Evolutionary conservation across 2,888 invertebrate species (phyloP), one percentile per base, ranked within the genome.

Genomic region (Galeruca laticollis): DNA sequence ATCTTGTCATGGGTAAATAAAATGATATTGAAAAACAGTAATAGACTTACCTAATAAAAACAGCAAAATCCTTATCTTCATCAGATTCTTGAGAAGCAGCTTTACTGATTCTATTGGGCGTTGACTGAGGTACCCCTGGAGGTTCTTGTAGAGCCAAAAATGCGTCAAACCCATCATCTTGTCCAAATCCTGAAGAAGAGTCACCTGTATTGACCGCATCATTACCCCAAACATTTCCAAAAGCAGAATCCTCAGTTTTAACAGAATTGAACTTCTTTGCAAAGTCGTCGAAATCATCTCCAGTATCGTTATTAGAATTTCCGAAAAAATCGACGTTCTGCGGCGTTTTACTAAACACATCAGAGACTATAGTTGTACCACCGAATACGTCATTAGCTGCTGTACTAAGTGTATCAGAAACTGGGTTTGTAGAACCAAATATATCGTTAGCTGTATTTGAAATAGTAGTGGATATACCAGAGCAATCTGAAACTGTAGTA

Each of bases 211-310:
- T 66, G 1, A 51, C 18, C 3, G 61, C 61, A 67, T 76, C 79
- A 73, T 75, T 80, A 15, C 86, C 85, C 85, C 86, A 86, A 20
- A 82, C 87, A 69, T 82, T 84, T 15, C 21, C 77, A 76, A 1
- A 85, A 85, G 43, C 82, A 82, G 64, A 87, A 64, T 87, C 87
- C 9, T 87, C 85, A 4, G 60, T 59, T 77, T 87, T 87, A 5
- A 91, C 91, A 43, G 90, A 92, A 76, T 96, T 96, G 80, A 97
- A 97, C 83, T 96, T 95, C 1, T 94, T 93, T 2, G 95, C 91
- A 79, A 97, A 97, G 0, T 94, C 96, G 83, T 96, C 96, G 77
- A 96, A 96, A 31, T 90, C 91, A 76, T 92, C 92, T 11, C 47
- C 56, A 10, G 8, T 79, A n/a, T 31, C 31, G 33, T 15, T 43